phyloP scores from a whole-genome alignment of 92 coral and sea anemone species.

The Scolanthus callimorphus region DNA sequence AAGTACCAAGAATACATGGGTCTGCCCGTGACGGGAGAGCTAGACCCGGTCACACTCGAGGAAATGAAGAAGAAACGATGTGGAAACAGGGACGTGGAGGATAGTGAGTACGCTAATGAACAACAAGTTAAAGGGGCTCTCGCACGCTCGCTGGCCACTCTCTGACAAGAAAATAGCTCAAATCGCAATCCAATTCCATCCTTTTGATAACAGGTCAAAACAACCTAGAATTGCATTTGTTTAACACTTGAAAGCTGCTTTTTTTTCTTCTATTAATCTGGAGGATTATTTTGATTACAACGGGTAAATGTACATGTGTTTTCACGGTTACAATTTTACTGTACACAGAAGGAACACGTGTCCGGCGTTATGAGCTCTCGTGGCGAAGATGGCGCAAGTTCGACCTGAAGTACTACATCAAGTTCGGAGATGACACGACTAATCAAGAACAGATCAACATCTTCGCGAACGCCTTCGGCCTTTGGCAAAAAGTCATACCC shows the following conservation, averaged over 20 bases:
- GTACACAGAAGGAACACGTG: not conserved
- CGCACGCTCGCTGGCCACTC: no score
- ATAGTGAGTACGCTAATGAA: no score
- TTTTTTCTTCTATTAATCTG: no score
- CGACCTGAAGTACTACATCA: slow-evolving; percentile 30
- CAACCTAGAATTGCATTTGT: no score
- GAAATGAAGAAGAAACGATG: slow-evolving; percentile 66
- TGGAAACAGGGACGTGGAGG: slow-evolving; percentile 51
- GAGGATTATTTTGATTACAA: no score
- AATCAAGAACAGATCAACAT: slow-evolving; percentile 9
- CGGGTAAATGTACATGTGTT: no score
- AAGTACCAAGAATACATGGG: slow-evolving; percentile 49
- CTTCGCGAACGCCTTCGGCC: slow-evolving; percentile 35
- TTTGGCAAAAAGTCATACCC: slow-evolving; percentile 52
- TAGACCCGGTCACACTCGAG: slow-evolving; percentile 41
- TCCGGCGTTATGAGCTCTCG: slow-evolving; percentile 4
- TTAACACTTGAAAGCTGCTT: no score
- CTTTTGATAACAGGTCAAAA: no score
- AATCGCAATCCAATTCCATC: no score
- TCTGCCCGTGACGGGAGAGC: slow-evolving; percentile 43
- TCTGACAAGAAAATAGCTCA: no score
- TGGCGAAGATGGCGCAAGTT: slow-evolving; percentile 35
- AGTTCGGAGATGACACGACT: slow-evolving; percentile 30
- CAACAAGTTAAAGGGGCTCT: no score
- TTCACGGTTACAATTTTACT: not conserved